A percentile compares a stretch with the other conserved stretches of the same genome.
Evolutionary conservation across 2,797 vertebrate species (phyloP).

Genomic region (Carcharodon carcharias): DNA sequence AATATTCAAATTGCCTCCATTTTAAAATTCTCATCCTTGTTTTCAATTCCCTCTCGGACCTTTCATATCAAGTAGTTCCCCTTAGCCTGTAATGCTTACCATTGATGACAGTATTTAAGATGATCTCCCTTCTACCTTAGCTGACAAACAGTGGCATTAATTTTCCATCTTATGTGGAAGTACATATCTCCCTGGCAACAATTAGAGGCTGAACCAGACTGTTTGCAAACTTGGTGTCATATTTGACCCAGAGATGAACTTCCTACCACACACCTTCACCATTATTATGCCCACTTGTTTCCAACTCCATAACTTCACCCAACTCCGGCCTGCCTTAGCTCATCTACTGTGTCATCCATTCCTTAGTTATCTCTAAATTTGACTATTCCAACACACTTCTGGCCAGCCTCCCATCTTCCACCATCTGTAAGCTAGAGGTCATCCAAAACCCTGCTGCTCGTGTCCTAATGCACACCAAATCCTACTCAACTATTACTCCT

Average conservation of each 20-base stretch:
- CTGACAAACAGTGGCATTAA: neutral
- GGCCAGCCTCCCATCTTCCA: neutral
- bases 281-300: neutral
- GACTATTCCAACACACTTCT: neutral
- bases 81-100: neutral
- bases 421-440: neutral
- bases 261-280: neutral
- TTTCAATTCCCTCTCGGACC: neutral
- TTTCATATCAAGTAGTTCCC: neutral
- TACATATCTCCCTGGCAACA: neutral
- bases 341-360: neutral
- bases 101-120: neutral
- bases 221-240: neutral
- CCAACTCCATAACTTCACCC: neutral
- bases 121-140: neutral
- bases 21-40: neutral
- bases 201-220: neutral
- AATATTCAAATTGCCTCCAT: neutral
- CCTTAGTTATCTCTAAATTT: neutral
- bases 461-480: no score
- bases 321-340: neutral
- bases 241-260: neutral
- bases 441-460: neutral
- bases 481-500: neutral
- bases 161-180: neutral